Base-by-base conservation (phyloP, 2,797 vertebrate species). In the Neolamprologus multifasciatus region DNA sequence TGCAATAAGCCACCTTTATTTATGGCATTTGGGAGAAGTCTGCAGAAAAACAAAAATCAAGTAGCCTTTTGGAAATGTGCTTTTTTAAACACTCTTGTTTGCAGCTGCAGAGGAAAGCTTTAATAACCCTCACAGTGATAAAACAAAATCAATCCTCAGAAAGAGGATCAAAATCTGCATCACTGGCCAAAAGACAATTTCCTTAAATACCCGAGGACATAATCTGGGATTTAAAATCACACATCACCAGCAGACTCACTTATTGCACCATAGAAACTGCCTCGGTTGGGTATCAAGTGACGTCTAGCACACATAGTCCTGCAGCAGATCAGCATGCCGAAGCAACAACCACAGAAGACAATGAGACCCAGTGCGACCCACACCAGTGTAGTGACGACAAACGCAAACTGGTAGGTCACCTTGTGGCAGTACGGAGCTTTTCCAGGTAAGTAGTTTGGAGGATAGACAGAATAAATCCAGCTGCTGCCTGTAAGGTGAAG, bases 381-480 rank as follows among this genome's bases (percentile, higher is more conserved):
- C 11, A 89, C 1, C 26, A 95, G 5, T 1, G 91, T 93, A 43
- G 90, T 94, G 83, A 95, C 1, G 17, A 57, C 12, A 16, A 96
- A 95, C 1, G 95, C 94, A 78, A 95, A 94, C 87, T 33, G 78
- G 86, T 93, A 95, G 82, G 84, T 84, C 3, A 26, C 88, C 85
- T 23, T 92, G 51, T 94, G 74, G 83, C 95, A 96, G 90, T 86
- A 93, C 2, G 0, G 40, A 12, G 2, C 3, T 1, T 2, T 2
- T 21, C 43, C 89, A 23, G 80, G 29, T 36, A 38, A 38, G 90
- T 93, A 94, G 82, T 57, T 77, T 9, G 93, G 93, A 78, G 93
- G 91, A 81, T 94, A 93, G 4, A 93, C 36, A 17, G 79, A 40
- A 59, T 94, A 96, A 82, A 95, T 54, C 95, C 94, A 96, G 50